phyloP scores from a whole-genome alignment of 2,888 invertebrate genomes.

The Ophion ellenae region DNA sequence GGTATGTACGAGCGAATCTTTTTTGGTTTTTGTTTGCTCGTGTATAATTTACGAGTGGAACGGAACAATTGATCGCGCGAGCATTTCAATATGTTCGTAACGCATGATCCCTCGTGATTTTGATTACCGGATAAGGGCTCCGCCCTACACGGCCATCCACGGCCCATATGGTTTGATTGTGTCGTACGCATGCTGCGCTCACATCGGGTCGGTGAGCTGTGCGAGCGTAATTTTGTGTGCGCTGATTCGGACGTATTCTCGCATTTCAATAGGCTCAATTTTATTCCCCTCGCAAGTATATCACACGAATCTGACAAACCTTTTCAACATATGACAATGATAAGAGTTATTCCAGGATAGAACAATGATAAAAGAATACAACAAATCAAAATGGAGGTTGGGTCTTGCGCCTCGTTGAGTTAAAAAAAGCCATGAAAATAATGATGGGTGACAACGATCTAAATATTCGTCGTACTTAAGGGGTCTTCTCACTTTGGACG shows the following conservation, averaged over 20 bases:
- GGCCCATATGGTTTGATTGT: slow-evolving; percentile 60
- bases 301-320: neutral
- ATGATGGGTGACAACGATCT: no score
- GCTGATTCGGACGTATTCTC: neutral
- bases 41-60: neutral
- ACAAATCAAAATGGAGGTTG: no score
- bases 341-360: no score
- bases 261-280: neutral
- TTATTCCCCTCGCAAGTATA: neutral
- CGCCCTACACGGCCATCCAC: slow-evolving; percentile 28
- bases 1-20: neutral
- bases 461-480: no score
- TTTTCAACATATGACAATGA: no score
- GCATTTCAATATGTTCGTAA: slow-evolving; percentile 38
- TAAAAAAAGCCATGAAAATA: no score
- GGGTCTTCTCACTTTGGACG: no score
- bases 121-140: slow-evolving; percentile 60
- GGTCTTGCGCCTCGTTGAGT: no score
- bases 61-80: slow-evolving; percentile 15
- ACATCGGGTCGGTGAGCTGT: neutral
- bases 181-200: neutral
- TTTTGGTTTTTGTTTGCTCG: slow-evolving; percentile 4
- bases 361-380: no score
- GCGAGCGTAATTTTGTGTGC: neutral
- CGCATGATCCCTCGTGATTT: slow-evolving; percentile 58